Conservation (phyloP, 2,797 vertebrate species). For the Macrochelys suwanniensis region DNA sequence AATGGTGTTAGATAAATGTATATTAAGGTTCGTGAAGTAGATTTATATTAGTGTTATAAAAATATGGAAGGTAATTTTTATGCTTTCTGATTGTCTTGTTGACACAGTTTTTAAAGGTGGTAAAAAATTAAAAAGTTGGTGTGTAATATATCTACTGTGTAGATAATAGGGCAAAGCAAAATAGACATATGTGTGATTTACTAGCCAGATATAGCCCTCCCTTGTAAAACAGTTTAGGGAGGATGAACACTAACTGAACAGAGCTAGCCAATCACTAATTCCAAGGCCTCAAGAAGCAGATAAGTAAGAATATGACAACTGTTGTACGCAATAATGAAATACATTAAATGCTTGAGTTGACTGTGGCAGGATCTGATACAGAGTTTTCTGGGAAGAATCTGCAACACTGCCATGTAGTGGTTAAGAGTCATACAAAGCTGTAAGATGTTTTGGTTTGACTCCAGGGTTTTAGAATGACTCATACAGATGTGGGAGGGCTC, state of each 20-base stretch:
- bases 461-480: too few species aligned
- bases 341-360: too few species aligned
- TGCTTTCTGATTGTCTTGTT: background rate
- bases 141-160: background rate
- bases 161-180: background rate
- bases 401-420: too few species aligned
- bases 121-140: background rate
- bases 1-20: background rate
- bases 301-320: too few species aligned
- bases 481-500: too few species aligned
- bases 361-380: too few species aligned
- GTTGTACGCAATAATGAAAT: too few species aligned
- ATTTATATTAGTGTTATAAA: background rate
- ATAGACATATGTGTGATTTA: background rate
- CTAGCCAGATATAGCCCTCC: background rate
- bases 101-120: background rate
- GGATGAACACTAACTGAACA: background rate
- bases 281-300: too few species aligned
- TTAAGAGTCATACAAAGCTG: too few species aligned
- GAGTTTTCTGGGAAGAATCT: too few species aligned
- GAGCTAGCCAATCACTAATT: too few species aligned
- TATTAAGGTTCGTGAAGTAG: background rate
- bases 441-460: too few species aligned
- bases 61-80: background rate
- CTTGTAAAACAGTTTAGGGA: background rate